phyloP scores from a whole-genome alignment of 2,797 vertebrate species.

The Gastrophryne carolinensis region DNA sequence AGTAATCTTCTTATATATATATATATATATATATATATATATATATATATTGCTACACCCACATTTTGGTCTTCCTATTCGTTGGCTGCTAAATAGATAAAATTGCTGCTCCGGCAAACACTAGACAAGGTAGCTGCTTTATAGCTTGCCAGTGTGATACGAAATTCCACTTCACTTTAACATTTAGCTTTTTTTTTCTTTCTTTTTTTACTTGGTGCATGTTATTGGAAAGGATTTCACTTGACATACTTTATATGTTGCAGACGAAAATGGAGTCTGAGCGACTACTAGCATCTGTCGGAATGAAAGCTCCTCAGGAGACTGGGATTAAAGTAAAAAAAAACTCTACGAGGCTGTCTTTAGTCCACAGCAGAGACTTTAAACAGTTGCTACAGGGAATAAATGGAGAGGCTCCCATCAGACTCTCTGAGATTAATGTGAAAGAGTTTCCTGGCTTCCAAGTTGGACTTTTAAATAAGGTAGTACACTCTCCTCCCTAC shows the following conservation, averaged over 20 bases:
- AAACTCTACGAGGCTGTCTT: conserved; percentile 79
- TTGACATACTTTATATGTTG: conserved; percentile 38
- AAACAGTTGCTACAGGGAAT: conserved; percentile 91
- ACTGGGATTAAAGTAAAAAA: conserved; percentile 95
- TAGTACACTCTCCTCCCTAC: conserved; percentile 59
- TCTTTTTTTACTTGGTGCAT: background rate
- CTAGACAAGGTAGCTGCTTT: too few relatives aligned
- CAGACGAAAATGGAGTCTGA: conserved; percentile 98
- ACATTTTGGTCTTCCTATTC: too few relatives aligned
- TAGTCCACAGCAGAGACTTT: conserved; percentile 86
- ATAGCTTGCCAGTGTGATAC: too few relatives aligned
- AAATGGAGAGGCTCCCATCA: conserved; percentile 82
- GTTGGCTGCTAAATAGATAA: too few relatives aligned
- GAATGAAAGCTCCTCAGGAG: conserved; percentile 94
- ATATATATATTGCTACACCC: too few relatives aligned
- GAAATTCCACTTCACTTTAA: too few relatives aligned
- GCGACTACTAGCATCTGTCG: conserved; percentile 91
- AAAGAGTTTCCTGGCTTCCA: conserved; percentile 96
- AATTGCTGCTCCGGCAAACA: too few relatives aligned
- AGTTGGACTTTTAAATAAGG: conserved; percentile 92
- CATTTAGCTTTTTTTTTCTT: background rate
- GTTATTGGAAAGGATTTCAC: background rate
- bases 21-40: too few relatives aligned
- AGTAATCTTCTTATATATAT: too few relatives aligned
- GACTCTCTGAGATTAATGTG: conserved; percentile 83